Evolutionary conservation across 2,888 invertebrate species (phyloP).

Genomic region (Alcis repandata): DNA sequence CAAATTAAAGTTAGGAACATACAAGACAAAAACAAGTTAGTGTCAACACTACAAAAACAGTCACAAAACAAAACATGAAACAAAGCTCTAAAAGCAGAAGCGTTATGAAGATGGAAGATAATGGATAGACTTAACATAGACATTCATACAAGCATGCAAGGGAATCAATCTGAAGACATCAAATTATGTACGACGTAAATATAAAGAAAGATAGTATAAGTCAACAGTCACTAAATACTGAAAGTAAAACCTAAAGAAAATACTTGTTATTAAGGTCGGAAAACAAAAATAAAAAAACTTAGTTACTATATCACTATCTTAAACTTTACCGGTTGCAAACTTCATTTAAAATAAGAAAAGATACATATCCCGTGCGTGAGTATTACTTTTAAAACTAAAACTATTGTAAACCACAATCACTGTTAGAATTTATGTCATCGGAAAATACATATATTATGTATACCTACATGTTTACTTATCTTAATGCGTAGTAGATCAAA

Average conservation of each 20-base stretch:
- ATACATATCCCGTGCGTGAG: too few species aligned
- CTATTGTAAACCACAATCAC: too few species aligned
- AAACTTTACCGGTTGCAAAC: too few species aligned
- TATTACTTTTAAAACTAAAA: neutral
- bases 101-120: constrained; percentile 64
- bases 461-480: neutral
- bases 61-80: constrained; percentile 44
- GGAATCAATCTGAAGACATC: constrained; percentile 31
- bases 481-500: neutral
- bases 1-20: neutral
- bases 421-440: too few species aligned
- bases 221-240: neutral
- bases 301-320: too few species aligned
- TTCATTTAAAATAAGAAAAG: too few species aligned
- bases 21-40: constrained; percentile 3
- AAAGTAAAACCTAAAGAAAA: neutral
- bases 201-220: neutral
- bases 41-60: constrained; percentile 22
- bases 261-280: neutral
- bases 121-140: constrained; percentile 17
- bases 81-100: constrained; percentile 69
- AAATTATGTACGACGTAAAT: neutral
- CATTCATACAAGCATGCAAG: constrained; percentile 42
- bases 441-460: too few species aligned
- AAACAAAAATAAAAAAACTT: too few species aligned